Evolutionary conservation across 1,140 invertebrate genomes (phyloP).

Genomic region (Homarus americanus): DNA sequence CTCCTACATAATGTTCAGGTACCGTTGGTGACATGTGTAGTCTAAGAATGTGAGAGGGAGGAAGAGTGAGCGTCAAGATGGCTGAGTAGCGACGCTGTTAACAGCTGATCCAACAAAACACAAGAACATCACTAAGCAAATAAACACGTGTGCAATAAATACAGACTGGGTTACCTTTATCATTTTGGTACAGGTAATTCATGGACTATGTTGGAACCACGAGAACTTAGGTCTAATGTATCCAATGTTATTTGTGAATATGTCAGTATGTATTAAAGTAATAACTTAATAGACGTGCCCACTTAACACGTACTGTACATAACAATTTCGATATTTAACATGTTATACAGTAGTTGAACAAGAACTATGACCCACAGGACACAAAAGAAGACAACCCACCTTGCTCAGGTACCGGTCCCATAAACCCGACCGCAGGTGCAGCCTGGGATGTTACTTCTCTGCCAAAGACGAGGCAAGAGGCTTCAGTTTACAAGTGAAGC

Average conservation of each 20-base stretch:
- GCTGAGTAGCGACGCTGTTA: conserved; percentile 39
- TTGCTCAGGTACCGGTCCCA: neutral
- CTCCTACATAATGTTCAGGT: conserved; percentile 10
- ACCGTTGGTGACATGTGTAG: neutral
- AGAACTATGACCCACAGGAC: neutral
- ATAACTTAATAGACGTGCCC: no score
- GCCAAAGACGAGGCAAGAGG: conserved; percentile 15
- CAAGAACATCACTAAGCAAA: conserved; percentile 50
- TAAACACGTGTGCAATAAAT: conserved; percentile 54
- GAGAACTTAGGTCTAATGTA: no score
- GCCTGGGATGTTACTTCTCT: neutral
- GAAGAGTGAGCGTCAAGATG: conserved; percentile 44
- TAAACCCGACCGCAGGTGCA: neutral
- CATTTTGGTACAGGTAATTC: neutral
- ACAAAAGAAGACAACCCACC: neutral
- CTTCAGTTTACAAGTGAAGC: conserved; percentile 54
- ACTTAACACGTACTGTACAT: no score
- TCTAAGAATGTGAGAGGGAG: conserved; percentile 19
- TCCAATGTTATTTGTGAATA: no score
- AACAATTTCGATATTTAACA: no score
- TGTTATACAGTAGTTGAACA: no score
- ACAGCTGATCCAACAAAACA: conserved; percentile 44
- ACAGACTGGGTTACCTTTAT: neutral
- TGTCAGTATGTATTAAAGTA: no score
- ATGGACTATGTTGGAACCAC: no score